Evolutionary conservation across 2,888 invertebrate genomes (phyloP), one percentile per base, ranked within the genome.

Genomic region (Caenorhabditis sp.): DNA sequence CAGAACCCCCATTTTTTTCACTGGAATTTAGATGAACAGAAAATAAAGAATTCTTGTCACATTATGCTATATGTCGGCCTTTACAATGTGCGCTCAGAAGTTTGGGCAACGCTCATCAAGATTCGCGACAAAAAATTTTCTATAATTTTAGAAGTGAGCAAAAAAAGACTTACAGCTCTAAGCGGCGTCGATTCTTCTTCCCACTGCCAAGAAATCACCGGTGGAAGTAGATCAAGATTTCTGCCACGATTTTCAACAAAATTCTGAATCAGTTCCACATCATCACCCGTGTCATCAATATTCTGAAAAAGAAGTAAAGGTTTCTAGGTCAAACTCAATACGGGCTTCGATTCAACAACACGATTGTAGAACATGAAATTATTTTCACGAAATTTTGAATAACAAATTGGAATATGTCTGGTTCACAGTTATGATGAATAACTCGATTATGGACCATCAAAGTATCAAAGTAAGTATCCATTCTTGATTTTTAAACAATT

Each of bases 91-190:
- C 26, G 56, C 56, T 26, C 23, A 56, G 56, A 56, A 56, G 10
- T 56, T 56, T 56, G 53, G 43, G 26, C 25, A 26, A 26, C 56
- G 26, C 25, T 56, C 56, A 56, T 26, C 56, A 56, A 56, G 56
- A 56, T 56, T 56, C 56, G 26, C 56, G 56, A 56, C 56, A 56
- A 53, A 21, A 31, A 31, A 31, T 4, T 31, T 31, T n/a, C n/a
- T n/a, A 10, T 7, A 31, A 7, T 49, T 14, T 20, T 49, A 14
- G n/a, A 25, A 61, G 52, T 50, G 50, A 61, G 10, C 12, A 56
- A 26, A 21, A 56, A 56, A 49, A 5, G n/a, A 52, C 52, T 21
- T 43, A 43, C 43, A 43, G 10, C 10, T 4, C 4, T 31, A 10
- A 31, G 43, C 43, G 14, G 43, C 12, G 14, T 14, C 17, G 12